Evolutionary conservation across 2,888 invertebrate genomes (phyloP), one percentile per base, ranked within the genome.

Genomic region (Thymelicus lineola): DNA sequence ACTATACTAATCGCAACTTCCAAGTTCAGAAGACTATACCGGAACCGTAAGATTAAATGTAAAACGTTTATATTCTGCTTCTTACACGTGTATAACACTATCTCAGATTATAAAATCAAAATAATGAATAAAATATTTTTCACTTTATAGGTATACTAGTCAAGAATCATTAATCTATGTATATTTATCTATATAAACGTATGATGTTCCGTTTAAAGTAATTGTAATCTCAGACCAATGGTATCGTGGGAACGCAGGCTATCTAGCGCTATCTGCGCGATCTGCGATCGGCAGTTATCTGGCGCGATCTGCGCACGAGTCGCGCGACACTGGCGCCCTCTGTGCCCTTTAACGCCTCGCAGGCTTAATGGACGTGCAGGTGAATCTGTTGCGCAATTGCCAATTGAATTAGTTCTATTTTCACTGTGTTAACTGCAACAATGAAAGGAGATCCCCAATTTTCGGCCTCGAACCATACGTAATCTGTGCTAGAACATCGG

Each of bases 261-360:
- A 67, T 67, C 61, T 61, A 36, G 67, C 61, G 55, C 35, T 67
- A 67, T 67, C 67, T 48, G 61, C 17, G 53, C 46, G 53, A 67
- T 67, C 60, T 61, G 80, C 81, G 86, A 87, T 87, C 71, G 73
- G 62, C 74, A 72, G 74, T 53, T 81, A 79, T 79, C 79, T 71
- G 72, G 73, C 75, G 76, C 77, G 75, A 80, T 79, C 80, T 70
- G 74, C 79, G 78, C 76, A 74, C 78, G 76, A 66, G 67, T 62
- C 72, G 71, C 72, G 70, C 75, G 73, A 71, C 71, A 73, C 71
- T 73, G 71, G 71, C 74, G 72, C 73, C 72, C 69, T 60, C 64
- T 42, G 50, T 71, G 73, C 62, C 71, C 73, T 73, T 73, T 71
- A 68, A 55, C 67, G 53, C 61, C 61, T 62, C 60, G 48, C 58